Evolutionary conservation across 2,888 invertebrate genomes (phyloP).

Genomic region (Pollenia labialis): DNA sequence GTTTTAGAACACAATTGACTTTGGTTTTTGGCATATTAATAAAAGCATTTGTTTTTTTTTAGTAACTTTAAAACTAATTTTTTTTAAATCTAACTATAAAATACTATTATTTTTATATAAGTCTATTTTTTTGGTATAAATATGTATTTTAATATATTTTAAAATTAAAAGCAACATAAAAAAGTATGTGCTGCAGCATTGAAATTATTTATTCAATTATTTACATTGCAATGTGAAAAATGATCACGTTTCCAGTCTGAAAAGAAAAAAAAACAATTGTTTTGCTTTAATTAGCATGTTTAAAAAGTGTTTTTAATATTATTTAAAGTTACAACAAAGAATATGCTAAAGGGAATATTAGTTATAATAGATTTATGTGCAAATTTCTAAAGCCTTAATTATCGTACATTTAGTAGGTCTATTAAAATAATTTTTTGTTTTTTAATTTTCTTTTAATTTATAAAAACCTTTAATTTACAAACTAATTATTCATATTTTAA

Average conservation of each 20-base stretch:
- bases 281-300: not conserved
- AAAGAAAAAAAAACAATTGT: slow-evolving; percentile 56
- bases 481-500: too few species aligned
- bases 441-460: too few species aligned
- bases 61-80: slow-evolving; percentile 51
- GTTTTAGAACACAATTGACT: slow-evolving; percentile 64
- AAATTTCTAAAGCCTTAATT: too few species aligned
- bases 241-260: slow-evolving; percentile 80
- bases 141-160: slow-evolving; percentile 17
- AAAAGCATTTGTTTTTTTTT: slow-evolving; percentile 36
- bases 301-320: not conserved
- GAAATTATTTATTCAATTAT: slow-evolving; percentile 33
- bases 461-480: too few species aligned
- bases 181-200: slow-evolving; percentile 6
- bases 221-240: slow-evolving; percentile 80
- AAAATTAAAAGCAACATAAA: slow-evolving; percentile 1
- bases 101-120: not conserved
- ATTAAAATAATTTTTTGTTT: too few species aligned
- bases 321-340: not conserved
- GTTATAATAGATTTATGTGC: too few species aligned
- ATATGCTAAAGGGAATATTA: too few species aligned
- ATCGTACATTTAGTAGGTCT: too few species aligned
- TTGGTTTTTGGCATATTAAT: slow-evolving; percentile 64
- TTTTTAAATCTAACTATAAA: slow-evolving; percentile 20
- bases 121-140: not conserved